Evolutionary conservation across 1,140 invertebrate genomes (phyloP).

Genomic region (Bombus haemorrhoidalis): DNA sequence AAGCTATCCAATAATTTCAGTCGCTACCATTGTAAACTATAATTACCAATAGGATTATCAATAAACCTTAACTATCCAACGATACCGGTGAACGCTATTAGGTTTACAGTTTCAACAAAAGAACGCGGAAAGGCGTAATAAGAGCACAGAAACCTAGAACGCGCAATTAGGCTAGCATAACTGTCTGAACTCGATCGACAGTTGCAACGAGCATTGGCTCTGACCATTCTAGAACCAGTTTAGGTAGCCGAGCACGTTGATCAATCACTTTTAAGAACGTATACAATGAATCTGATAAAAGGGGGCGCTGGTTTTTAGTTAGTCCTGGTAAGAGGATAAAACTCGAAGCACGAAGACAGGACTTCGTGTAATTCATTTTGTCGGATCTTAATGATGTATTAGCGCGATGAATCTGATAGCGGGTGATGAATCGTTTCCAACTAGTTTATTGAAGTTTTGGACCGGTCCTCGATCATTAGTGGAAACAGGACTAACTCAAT

Average conservation of each 20-base stretch:
- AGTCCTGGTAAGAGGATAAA: background rate
- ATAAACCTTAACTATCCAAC: background rate
- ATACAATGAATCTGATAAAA: conserved; percentile 37
- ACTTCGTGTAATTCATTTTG: conserved; percentile 34
- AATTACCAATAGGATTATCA: background rate
- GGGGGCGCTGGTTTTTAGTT: background rate
- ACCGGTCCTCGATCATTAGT: conserved; percentile 17
- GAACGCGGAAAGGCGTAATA: background rate
- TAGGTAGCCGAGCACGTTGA: conserved; percentile 14
- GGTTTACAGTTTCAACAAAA: background rate
- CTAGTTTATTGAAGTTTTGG: background rate
- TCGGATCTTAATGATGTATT: conserved; percentile 39
- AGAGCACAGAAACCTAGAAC: background rate
- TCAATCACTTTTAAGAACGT: conserved; percentile 41
- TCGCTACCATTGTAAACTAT: background rate
- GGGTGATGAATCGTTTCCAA: conserved; percentile 21
- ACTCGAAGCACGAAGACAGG: background rate
- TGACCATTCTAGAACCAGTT: conserved; percentile 30
- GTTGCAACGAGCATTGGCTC: conserved; percentile 15
- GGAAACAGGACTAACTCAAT: background rate
- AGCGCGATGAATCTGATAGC: conserved; percentile 33
- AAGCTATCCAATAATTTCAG: background rate
- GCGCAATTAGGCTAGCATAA: conserved; percentile 14
- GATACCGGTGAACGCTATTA: background rate
- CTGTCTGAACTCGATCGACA: conserved; percentile 1